Conservation (phyloP, 1,140 invertebrate genomes). For the Cotesia vestalis region DNA sequence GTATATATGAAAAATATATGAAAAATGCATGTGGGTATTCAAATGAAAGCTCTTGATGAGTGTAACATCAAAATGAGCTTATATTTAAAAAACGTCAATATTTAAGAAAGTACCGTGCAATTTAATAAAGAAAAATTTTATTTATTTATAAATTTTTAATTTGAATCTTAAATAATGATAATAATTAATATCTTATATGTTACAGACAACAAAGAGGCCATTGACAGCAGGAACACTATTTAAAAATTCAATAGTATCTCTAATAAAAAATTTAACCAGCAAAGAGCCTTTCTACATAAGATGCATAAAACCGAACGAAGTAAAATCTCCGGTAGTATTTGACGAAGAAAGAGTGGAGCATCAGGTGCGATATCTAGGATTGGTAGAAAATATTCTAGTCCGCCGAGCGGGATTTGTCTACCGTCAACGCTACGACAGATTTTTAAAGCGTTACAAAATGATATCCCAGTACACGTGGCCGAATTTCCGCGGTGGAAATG, state of each 20-base stretch:
- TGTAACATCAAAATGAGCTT: too few species aligned
- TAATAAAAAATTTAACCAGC: constrained; percentile 87
- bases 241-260: constrained; percentile 90
- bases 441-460: constrained; percentile 93
- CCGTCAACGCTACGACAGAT: constrained; percentile 88
- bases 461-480: constrained; percentile 94
- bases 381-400: constrained; percentile 93
- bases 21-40: too few species aligned
- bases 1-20: too few species aligned
- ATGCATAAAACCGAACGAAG: constrained; percentile 94
- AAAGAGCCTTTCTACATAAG: constrained; percentile 98
- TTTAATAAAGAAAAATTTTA: too few species aligned
- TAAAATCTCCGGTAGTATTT: constrained; percentile 85
- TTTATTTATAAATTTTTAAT: not conserved
- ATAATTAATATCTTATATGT: constrained; percentile 33
- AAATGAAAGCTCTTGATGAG: too few species aligned
- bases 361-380: constrained; percentile 89
- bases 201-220: constrained; percentile 90
- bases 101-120: too few species aligned
- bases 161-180: constrained; percentile 7
- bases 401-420: constrained; percentile 93
- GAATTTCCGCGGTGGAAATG: constrained; percentile 80
- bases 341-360: constrained; percentile 84
- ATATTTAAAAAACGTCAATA: too few species aligned
- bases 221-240: constrained; percentile 93